A percentile compares a stretch with the other conserved stretches of the same genome.
These are phyloP conservation scores for Dimorphilus gyrociliatus DNA, from an alignment of 2,888 invertebrate species.

Conservation along the genomic window DNA sequence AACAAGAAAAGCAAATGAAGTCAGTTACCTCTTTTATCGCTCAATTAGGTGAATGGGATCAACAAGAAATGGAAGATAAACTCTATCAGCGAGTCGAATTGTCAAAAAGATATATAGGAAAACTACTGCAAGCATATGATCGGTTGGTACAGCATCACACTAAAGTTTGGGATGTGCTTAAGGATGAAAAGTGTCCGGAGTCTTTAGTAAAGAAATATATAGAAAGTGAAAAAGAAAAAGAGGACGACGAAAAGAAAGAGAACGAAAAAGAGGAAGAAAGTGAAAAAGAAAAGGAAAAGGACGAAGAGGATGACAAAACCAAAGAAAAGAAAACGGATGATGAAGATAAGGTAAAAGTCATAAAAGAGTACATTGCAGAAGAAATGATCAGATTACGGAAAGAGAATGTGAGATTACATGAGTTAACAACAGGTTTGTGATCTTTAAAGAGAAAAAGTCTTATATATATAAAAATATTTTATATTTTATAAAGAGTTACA, in stretches of 20 bases:
- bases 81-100: conserved; percentile 82
- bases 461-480: no score
- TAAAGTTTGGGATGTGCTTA: conserved; percentile 67
- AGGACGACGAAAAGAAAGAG: conserved; percentile 5
- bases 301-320: conserved; percentile 6
- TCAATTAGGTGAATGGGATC: conserved; percentile 91
- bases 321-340: conserved; percentile 3
- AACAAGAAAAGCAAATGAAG: no score
- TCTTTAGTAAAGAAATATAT: conserved; percentile 9
- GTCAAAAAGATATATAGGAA: conserved; percentile 85
- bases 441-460: no score
- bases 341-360: not conserved
- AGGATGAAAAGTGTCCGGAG: conserved; percentile 13
- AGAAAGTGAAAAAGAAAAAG: conserved; percentile 6
- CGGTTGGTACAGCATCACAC: conserved; percentile 85
- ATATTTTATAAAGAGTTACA: no score
- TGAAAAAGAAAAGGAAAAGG: conserved; percentile 2
- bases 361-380: conserved; percentile 46
- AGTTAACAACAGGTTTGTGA: conserved; percentile 69
- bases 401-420: conserved; percentile 80
- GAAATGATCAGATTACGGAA: conserved; percentile 70
- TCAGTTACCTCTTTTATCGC: conserved; percentile 79
- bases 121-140: conserved; percentile 90
- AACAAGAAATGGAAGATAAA: conserved; percentile 87
- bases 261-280: conserved; percentile 1